Percentiles rank a stretch among this genome's conserved stretches.
phyloP scores from a whole-genome alignment of 1,140 invertebrate genomes.

The Euwallacea similis region DNA sequence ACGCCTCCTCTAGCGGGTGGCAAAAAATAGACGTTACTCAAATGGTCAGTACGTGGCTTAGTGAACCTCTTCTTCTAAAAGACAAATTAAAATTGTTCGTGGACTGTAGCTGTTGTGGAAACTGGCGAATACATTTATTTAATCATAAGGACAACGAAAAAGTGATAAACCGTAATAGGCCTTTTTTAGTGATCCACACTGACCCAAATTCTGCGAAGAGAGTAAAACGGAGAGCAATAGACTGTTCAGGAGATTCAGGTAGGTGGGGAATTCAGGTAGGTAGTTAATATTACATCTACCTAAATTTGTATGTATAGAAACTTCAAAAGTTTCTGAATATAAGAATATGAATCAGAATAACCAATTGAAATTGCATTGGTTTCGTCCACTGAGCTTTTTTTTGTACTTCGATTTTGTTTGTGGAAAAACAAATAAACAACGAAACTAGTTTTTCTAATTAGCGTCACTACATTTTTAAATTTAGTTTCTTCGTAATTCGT shows the following conservation, averaged over 20 bases:
- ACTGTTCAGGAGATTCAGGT: constrained; percentile 70
- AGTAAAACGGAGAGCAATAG: constrained; percentile 76
- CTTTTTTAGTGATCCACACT: constrained; percentile 83
- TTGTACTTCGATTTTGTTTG: too few relatives aligned
- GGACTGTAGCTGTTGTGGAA: constrained; percentile 80
- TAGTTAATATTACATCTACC: background rate
- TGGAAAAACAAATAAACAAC: too few relatives aligned
- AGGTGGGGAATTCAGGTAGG: constrained; percentile 51
- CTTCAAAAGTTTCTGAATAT: too few relatives aligned
- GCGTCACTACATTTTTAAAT: too few relatives aligned
- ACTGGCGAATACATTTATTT: constrained; percentile 63
- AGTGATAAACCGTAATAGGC: constrained; percentile 65
- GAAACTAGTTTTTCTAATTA: too few relatives aligned
- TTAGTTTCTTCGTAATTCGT: too few relatives aligned
- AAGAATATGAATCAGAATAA: too few relatives aligned
- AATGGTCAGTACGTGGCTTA: constrained; percentile 73
- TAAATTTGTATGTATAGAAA: too few relatives aligned
- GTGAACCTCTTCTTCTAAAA: constrained; percentile 52
- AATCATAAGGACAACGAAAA: constrained; percentile 41
- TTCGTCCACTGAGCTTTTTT: too few relatives aligned
- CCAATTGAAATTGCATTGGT: too few relatives aligned
- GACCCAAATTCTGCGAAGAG: constrained; percentile 64
- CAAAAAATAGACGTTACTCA: constrained; percentile 82
- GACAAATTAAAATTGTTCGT: constrained; percentile 74
- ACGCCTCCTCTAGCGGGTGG: constrained; percentile 74